These are phyloP conservation scores for Propithecus coquereli DNA, from an alignment of 2,113 vertebrate genomes.

Conservation along the genomic window DNA sequence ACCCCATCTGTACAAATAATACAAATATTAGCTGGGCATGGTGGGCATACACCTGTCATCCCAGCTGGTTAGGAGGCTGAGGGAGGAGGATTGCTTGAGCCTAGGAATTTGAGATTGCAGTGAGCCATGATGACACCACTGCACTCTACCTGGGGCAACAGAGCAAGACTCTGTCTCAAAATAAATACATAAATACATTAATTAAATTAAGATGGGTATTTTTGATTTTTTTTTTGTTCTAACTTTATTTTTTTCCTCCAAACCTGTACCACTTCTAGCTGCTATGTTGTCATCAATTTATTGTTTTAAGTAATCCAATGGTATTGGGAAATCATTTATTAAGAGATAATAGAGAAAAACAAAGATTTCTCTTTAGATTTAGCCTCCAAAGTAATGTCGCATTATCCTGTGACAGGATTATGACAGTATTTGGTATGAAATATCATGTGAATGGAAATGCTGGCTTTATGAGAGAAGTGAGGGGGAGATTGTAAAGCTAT, in stretches of 20 bases:
- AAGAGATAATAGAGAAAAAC: background rate
- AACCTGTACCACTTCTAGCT: background rate
- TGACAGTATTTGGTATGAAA: background rate
- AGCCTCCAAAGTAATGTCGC: background rate
- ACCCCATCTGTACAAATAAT: too few species aligned
- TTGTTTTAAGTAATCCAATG: background rate
- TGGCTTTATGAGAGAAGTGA: background rate
- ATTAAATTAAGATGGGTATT: background rate
- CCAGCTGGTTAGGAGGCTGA: too few species aligned
- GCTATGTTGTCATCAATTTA: background rate
- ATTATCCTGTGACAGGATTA: background rate
- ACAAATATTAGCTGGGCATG: too few species aligned
- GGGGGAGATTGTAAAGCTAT: background rate
- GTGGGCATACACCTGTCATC: too few species aligned
- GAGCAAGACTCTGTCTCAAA: too few species aligned
- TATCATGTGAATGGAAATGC: background rate
- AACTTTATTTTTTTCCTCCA: background rate
- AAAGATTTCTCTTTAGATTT: constrained; percentile 2
- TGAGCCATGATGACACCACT: too few species aligned
- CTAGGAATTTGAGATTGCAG: too few species aligned
- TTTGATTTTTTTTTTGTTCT: background rate
- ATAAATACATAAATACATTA: too few species aligned
- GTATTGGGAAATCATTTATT: constrained; percentile 15
- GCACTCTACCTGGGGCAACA: too few species aligned
- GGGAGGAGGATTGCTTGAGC: too few species aligned